These are phyloP conservation scores for Ooceraea biroi DNA, from an alignment of 1,140 invertebrate genomes.

Conservation along the genomic window DNA sequence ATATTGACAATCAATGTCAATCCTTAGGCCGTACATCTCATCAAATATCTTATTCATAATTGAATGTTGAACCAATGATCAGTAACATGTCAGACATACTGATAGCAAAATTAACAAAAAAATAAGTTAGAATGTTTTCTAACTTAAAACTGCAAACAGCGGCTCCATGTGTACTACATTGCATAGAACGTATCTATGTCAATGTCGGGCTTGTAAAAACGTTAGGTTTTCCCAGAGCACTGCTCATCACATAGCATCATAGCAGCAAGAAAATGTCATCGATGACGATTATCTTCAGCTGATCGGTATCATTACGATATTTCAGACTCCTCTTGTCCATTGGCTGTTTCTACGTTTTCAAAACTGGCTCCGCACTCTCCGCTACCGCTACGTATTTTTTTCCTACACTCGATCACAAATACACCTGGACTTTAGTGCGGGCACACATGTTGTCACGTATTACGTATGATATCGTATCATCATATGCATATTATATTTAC, in stretches of 20 bases:
- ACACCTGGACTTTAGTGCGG: slow-evolving; percentile 76
- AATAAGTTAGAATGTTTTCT: neutral
- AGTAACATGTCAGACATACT: neutral
- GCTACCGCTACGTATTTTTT: slow-evolving; percentile 80
- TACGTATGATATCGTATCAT: slow-evolving; percentile 33
- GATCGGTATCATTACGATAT: slow-evolving; percentile 58
- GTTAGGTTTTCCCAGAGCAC: slow-evolving; percentile 34
- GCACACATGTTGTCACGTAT: slow-evolving; percentile 19
- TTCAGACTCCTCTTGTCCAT: slow-evolving; percentile 66
- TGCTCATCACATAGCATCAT: slow-evolving; percentile 52
- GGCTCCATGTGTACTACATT: neutral
- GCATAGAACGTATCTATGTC: neutral
- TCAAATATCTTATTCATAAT: slow-evolving; percentile 1
- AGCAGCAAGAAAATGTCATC: slow-evolving; percentile 38
- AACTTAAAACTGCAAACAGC: neutral
- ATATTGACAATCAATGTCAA: slow-evolving; percentile 32
- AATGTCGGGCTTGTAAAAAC: slow-evolving; percentile 24
- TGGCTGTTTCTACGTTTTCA: slow-evolving; percentile 75
- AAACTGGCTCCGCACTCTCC: slow-evolving; percentile 72
- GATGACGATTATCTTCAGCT: slow-evolving; percentile 15
- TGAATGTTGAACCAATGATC: slow-evolving; percentile 17
- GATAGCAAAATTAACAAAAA: neutral
- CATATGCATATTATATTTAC: slow-evolving; percentile 42
- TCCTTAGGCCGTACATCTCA: slow-evolving; percentile 45
- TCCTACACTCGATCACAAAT: slow-evolving; percentile 79